A percentile compares a stretch with the other conserved stretches of the same genome.
phyloP scores from a whole-genome alignment of 2,797 vertebrate genomes.

The Pteropus rufus region DNA sequence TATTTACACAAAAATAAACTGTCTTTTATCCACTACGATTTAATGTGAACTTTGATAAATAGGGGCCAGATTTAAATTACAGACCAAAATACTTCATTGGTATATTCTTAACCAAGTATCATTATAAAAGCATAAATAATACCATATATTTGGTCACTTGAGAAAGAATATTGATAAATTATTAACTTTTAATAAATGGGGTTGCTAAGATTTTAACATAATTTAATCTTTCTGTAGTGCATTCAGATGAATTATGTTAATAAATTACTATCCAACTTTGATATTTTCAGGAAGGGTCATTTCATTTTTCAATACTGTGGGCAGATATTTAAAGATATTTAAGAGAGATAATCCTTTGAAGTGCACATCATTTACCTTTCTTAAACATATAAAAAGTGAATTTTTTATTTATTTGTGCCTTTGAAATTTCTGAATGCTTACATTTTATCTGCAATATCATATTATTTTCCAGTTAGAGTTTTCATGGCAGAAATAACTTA shows the following conservation, averaged over 20 bases:
- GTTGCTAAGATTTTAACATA: constrained; percentile 22
- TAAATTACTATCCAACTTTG: constrained; percentile 69
- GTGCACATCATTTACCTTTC: constrained; percentile 60
- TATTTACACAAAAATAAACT: constrained; percentile 24
- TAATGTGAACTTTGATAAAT: neutral
- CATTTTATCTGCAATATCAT: constrained; percentile 37
- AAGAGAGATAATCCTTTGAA: constrained; percentile 66
- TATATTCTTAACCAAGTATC: neutral
- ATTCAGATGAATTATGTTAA: constrained; percentile 52
- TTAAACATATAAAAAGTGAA: neutral
- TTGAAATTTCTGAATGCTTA: constrained; percentile 57
- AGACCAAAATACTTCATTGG: neutral
- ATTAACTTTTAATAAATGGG: constrained; percentile 37
- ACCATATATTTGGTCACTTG: neutral
- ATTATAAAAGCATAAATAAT: neutral
- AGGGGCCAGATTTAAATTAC: neutral
- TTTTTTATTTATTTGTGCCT: constrained; percentile 39
- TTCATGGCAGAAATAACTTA: constrained; percentile 47
- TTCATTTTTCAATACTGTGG: constrained; percentile 64
- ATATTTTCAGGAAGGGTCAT: constrained; percentile 57
- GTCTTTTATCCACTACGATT: neutral
- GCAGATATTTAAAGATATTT: constrained; percentile 66
- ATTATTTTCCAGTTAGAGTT: constrained; percentile 54
- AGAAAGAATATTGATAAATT: constrained; percentile 41
- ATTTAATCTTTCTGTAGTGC: constrained; percentile 16